These are phyloP conservation scores for Drosophila obscura DNA, from an alignment of 1,140 invertebrate species.

Conservation along the genomic window DNA sequence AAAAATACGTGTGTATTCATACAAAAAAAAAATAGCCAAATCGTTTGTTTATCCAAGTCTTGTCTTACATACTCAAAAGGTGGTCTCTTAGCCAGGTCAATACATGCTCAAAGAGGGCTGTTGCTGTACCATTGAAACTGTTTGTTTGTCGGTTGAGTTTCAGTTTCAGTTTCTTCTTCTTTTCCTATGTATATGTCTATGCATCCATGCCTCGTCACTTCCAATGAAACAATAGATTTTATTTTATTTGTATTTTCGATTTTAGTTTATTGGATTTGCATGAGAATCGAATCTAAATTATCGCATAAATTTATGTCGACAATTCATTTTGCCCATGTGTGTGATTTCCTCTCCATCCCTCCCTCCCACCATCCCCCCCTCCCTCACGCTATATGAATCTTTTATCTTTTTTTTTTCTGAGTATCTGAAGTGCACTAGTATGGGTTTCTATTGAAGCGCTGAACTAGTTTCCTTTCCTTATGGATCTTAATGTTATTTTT, in stretches of 20 bases:
- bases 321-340: slow-evolving; percentile 62
- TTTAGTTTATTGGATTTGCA: slow-evolving; percentile 70
- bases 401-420: slow-evolving; percentile 16
- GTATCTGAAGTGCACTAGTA: neutral
- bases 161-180: slow-evolving; percentile 3
- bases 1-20: slow-evolving; percentile 4
- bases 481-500: slow-evolving; percentile 14
- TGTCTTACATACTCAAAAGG: slow-evolving; percentile 26
- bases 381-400: too few species aligned
- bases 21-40: too few species aligned
- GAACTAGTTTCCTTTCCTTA: slow-evolving; percentile 67
- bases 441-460: slow-evolving; percentile 36
- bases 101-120: slow-evolving; percentile 25
- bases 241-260: slow-evolving; percentile 45
- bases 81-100: slow-evolving; percentile 34
- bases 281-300: slow-evolving; percentile 80
- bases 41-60: slow-evolving; percentile 10
- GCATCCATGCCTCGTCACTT: slow-evolving; percentile 35
- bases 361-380: slow-evolving; percentile 48
- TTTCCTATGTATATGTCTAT: slow-evolving; percentile 37
- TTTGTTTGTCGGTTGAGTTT: slow-evolving; percentile 5
- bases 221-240: slow-evolving; percentile 48
- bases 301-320: slow-evolving; percentile 76
- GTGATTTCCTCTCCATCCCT: slow-evolving; percentile 49
- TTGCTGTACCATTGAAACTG: slow-evolving; percentile 15